Evolutionary conservation across 2,113 vertebrate species (phyloP).

Genomic region (Lepus timidus): DNA sequence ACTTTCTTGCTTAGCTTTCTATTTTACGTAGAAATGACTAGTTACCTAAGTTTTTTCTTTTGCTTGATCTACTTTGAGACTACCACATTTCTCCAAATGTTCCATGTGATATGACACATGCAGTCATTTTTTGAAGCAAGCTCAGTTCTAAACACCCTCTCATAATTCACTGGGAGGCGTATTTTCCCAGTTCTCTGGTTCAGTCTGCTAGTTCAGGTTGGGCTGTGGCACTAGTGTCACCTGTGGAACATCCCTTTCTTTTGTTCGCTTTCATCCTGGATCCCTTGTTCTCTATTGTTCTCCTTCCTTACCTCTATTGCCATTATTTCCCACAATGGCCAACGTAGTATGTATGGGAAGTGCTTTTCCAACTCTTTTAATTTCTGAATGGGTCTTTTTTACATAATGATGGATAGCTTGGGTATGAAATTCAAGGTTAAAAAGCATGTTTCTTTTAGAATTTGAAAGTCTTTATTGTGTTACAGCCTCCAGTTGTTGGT

Average conservation of each 20-base stretch:
- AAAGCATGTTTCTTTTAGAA: neutral
- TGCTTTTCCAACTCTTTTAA: constrained; percentile 40
- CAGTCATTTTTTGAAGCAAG: neutral
- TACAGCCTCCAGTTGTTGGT: neutral
- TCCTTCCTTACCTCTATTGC: neutral
- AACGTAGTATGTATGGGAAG: neutral
- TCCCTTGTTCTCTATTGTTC: neutral
- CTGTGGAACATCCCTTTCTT: neutral
- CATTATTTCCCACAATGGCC: constrained; percentile 14
- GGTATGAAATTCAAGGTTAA: constrained; percentile 11
- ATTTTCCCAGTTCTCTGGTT: neutral
- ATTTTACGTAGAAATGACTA: neutral
- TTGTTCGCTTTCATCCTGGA: neutral
- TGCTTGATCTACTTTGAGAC: neutral
- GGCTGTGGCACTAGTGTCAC: neutral
- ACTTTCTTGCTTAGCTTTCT: neutral
- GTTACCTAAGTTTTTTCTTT: neutral
- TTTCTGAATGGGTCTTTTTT: constrained; percentile 20
- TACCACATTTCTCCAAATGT: neutral
- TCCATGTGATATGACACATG: neutral
- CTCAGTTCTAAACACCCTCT: neutral
- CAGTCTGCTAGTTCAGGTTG: neutral
- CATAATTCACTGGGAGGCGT: too few relatives aligned
- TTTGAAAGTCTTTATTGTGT: neutral
- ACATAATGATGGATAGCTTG: neutral